Base-by-base conservation (phyloP, 1,140 invertebrate species). In the Orchesella cincta region DNA sequence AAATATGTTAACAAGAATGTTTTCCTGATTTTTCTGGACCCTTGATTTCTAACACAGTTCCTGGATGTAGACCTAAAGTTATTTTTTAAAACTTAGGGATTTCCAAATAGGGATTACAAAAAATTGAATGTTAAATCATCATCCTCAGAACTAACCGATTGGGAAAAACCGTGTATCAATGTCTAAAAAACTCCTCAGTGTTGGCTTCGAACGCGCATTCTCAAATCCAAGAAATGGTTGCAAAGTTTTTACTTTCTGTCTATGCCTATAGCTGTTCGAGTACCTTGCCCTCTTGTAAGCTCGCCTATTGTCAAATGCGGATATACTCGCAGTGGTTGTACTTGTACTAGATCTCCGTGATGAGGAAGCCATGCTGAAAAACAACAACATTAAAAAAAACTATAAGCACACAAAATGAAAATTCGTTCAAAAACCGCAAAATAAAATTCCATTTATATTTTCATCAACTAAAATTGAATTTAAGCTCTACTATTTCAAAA, bases 101-200 rank as follows among this genome's bases (percentile, higher is more conserved):
- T 46, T 46, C 39, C 39, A 8, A 46, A 46, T 8, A 57, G 54
- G 23, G 3, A 14, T n/a, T 57, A 18, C 54, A 3, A 57, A 57
- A 57, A 57, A 3, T 18, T 16, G 3, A n/a, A n/a, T 8, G 14
- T 57, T 57, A n/a, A 57, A 26, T 14, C 39, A 46, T 5, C 39
- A 46, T 57, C 23, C n/a, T 5, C 23, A 31, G 12, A 46, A 73
- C 28, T 35, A 39, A 79, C 78, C 78, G 18, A 26, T 46, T 8
- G 78, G 78, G 31, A 79, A 79, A 73, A 79, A 77, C 29, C 75
- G 29, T n/a, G 1, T 0, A 73, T 79, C 78, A 28, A 79, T 52
- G 51, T 79, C 31, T n/a, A 79, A 36, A 8, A 23, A 18, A 28
- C 1, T 23, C 12, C 34, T 8, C 5, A 71, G 26, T 28, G 29